Base-by-base conservation (phyloP, 1,140 invertebrate species). In the Zaprionus gabonicus region DNA sequence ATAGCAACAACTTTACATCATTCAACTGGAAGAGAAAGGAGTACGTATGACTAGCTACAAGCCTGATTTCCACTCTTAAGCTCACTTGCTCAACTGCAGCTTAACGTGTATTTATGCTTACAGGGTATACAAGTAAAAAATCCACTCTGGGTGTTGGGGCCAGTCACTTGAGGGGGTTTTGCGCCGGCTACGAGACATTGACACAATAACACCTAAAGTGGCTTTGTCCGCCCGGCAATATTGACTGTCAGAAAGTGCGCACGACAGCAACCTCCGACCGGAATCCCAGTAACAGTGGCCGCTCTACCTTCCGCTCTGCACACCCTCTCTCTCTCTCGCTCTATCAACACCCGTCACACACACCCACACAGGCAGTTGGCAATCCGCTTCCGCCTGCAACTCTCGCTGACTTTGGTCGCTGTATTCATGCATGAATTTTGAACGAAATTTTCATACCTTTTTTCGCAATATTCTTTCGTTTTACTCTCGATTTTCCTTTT, bases 171-270 rank as follows among this genome's bases (percentile, higher is more conserved):
- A 34, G 71, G 56, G 57, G 53, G 67, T 75, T 75, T 74, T 75
- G 36, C 10, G 51, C 53, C 51, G 44, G 72, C 34, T 51, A 76
- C 65, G 77, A 83, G 81, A 88, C 81, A 84, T 90, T 88, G 84
- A 90, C 84, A 88, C 84, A 88, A 88, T 88, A 88, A 88, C 84
- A 88, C 84, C 84, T 90, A 88, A 88, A 88, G 79, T 90, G 85
- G 85, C 84, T 90, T 88, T 88, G 84, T 88, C 84, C 74, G 76
- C 75, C 75, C 85, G 58, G 85, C 84, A 88, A 88, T 88, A 88
- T 88, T 90, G 85, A 88, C 84, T 88, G 85, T 80, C 78, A 87
- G 75, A 88, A 88, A 90, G 85, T 88, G 84, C 85, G 77, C 58
- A 80, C 84, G 78, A 75, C 71, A 81, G 83, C 83, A 81, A 71